Conservation (phyloP, 2,113 vertebrate genomes). For the Otus sunia region DNA sequence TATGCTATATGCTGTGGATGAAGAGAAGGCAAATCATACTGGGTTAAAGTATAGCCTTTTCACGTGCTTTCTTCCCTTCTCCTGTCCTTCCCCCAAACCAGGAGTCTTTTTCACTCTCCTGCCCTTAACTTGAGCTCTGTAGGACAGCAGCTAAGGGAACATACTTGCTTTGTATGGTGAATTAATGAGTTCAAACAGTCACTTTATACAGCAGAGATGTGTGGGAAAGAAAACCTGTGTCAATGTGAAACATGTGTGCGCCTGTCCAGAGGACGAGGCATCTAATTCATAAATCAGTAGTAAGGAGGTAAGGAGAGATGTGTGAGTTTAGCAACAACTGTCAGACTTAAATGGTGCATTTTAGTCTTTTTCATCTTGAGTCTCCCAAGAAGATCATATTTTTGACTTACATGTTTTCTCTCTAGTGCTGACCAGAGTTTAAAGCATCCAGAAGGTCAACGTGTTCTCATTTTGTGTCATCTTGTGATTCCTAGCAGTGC, state of each 20-base stretch:
- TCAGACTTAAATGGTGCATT: slow-evolving; percentile 16
- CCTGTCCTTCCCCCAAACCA: neutral
- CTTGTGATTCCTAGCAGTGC: neutral
- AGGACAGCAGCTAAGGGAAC: neutral
- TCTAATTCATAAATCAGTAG: slow-evolving; percentile 47
- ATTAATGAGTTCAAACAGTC: slow-evolving; percentile 53
- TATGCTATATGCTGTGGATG: neutral
- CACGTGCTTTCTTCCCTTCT: neutral
- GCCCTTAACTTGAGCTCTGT: slow-evolving; percentile 1
- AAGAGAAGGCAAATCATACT: neutral
- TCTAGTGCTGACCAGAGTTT: neutral
- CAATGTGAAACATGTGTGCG: slow-evolving; percentile 54
- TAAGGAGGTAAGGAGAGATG: slow-evolving; percentile 17
- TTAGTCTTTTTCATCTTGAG: neutral
- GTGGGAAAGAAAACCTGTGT: slow-evolving; percentile 47
- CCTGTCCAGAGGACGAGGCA: neutral
- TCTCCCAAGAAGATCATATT: slow-evolving; percentile 24
- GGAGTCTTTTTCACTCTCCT: neutral
- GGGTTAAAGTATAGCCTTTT: neutral
- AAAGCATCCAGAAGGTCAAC: neutral
- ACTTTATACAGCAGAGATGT: neutral
- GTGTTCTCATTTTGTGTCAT: rapidly evolving
- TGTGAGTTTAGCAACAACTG: slow-evolving; percentile 12
- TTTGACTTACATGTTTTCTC: slow-evolving; percentile 13
- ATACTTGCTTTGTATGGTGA: neutral